Evolutionary conservation across 2,888 invertebrate genomes (phyloP).

Genomic region (Dascillus cervinus): DNA sequence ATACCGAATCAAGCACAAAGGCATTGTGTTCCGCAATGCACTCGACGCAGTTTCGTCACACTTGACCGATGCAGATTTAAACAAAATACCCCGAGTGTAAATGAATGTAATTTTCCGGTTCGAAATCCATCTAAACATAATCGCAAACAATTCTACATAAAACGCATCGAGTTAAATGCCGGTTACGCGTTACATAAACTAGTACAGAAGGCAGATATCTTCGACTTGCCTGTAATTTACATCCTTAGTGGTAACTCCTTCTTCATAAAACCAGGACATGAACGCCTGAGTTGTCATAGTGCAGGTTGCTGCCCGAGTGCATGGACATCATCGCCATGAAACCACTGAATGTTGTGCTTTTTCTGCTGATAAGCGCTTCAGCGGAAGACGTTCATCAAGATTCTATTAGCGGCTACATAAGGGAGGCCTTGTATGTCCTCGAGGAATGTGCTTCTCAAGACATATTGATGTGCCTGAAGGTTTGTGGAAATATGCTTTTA

Average conservation of each 20-base stretch:
- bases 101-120: conserved; percentile 11
- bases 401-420: conserved; percentile 50
- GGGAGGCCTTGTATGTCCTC: conserved; percentile 59
- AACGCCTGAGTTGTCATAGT: conserved; percentile 23
- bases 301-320: conserved; percentile 19
- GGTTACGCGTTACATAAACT: conserved; percentile 19
- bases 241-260: conserved; percentile 24
- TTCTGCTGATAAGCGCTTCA: conserved; percentile 44
- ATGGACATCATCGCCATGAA: conserved; percentile 14
- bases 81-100: too few relatives aligned
- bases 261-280: conserved; percentile 33
- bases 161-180: conserved; percentile 18
- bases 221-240: conserved; percentile 23
- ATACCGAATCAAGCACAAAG: too few relatives aligned
- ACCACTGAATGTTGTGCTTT: conserved; percentile 10
- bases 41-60: too few relatives aligned
- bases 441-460: conserved; percentile 64
- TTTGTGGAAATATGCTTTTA: conserved; percentile 36
- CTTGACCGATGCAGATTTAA: too few relatives aligned
- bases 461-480: conserved; percentile 66
- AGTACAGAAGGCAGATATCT: conserved; percentile 25
- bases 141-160: conserved; percentile 11
- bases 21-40: too few relatives aligned
- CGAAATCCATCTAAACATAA: conserved; percentile 8
- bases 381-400: conserved; percentile 43